phyloP scores from a whole-genome alignment of 2,113 vertebrate genomes.

The Rhinolophus sinicus region DNA sequence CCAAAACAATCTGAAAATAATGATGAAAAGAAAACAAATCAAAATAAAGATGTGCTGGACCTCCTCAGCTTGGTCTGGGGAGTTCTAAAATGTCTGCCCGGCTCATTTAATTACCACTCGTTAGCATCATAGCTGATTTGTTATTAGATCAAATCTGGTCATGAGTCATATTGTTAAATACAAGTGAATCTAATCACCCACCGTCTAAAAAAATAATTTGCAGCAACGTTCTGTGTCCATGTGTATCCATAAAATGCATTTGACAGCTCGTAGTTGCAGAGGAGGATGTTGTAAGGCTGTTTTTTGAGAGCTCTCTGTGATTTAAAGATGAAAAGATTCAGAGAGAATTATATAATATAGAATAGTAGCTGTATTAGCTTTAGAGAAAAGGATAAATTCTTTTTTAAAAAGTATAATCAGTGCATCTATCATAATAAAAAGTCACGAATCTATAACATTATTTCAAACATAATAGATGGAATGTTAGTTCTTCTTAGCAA shows the following conservation, averaged over 20 bases:
- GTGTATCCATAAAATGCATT: neutral
- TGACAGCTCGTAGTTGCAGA: neutral
- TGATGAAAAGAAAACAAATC: slow-evolving; percentile 49
- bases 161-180: slow-evolving; percentile 50
- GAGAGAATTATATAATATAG: neutral
- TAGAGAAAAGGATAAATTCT: neutral
- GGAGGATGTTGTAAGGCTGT: neutral
- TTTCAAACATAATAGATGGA: neutral
- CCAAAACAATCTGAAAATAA: slow-evolving; percentile 18
- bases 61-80: neutral
- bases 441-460: neutral
- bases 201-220: slow-evolving; percentile 48
- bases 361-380: neutral
- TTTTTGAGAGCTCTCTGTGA: slow-evolving; percentile 11
- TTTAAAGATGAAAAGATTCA: slow-evolving; percentile 4
- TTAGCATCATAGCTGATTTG: slow-evolving; percentile 32
- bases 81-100: neutral
- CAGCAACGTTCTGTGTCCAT: neutral
- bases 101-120: slow-evolving; percentile 36
- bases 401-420: neutral
- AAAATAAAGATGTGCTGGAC: slow-evolving; percentile 2
- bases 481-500: neutral
- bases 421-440: neutral
- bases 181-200: slow-evolving; percentile 40
- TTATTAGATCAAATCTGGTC: slow-evolving; percentile 1